Conservation (phyloP, 2,888 invertebrate species). For the Drosophila anomelani region DNA sequence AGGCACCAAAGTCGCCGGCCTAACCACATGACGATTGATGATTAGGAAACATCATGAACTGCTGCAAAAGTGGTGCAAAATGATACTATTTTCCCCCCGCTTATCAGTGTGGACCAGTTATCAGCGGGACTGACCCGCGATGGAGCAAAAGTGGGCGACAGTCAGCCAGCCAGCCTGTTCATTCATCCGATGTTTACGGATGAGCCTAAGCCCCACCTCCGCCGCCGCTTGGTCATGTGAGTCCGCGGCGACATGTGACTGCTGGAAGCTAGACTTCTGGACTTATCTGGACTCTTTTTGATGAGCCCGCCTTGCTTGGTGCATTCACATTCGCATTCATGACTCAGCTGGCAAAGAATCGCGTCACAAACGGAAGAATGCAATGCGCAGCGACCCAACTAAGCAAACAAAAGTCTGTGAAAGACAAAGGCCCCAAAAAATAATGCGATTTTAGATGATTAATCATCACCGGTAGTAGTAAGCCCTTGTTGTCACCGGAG, state of each 20-base stretch:
- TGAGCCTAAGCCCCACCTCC: conserved; percentile 14
- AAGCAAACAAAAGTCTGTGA: conserved; percentile 40
- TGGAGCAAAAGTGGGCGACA: conserved; percentile 30
- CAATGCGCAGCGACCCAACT: conserved; percentile 19
- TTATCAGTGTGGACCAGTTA: conserved; percentile 43
- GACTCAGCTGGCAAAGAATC: conserved; percentile 18
- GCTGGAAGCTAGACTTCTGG: conserved; percentile 37
- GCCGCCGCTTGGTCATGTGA: conserved; percentile 59
- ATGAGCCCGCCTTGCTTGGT: conserved; percentile 21
- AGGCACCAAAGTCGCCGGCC: conserved; percentile 13
- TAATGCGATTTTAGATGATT: conserved; percentile 15
- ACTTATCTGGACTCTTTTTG: conserved; percentile 26
- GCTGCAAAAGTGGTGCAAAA: conserved; percentile 21
- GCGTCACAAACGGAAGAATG: conserved; percentile 39
- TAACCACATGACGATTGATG: conserved; percentile 16
- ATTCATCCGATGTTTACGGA: conserved; percentile 36
- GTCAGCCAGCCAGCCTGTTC: conserved; percentile 8
- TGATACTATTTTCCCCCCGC: conserved; percentile 3
- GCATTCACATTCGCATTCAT: conserved; percentile 39
- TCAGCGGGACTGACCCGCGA: conserved; percentile 21
- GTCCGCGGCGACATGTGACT: conserved; percentile 65
- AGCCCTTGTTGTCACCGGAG: conserved; percentile 28
- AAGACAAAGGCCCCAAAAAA: conserved; percentile 43
- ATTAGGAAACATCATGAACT: conserved; percentile 35
- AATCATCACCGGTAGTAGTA: conserved; percentile 26